Evolutionary conservation across 2,888 invertebrate species (phyloP).

Genomic region (Macropis europaea): DNA sequence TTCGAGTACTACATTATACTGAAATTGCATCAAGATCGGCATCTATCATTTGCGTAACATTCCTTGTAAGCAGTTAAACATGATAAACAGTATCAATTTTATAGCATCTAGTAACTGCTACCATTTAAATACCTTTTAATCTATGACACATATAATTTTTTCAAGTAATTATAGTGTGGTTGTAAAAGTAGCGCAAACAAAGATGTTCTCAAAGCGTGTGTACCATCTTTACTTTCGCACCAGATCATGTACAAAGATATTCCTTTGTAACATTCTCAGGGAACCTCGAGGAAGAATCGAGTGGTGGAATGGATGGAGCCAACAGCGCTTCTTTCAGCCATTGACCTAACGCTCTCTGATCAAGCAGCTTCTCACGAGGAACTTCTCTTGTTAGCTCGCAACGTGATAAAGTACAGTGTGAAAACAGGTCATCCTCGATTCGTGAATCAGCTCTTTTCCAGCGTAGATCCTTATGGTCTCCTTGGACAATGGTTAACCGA

Average conservation of each 20-base stretch:
- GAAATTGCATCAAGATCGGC: too few species aligned
- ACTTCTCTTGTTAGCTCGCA: conserved; percentile 84
- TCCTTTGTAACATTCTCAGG: conserved; percentile 69
- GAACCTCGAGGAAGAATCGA: conserved; percentile 85
- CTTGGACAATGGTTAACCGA: conserved; percentile 93
- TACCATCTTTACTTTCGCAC: too few species aligned
- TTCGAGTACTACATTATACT: too few species aligned
- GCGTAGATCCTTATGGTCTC: conserved; percentile 91
- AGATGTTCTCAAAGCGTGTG: too few species aligned
- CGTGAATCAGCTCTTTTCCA: conserved; percentile 93
- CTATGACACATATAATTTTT: too few species aligned
- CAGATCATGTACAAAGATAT: not conserved
- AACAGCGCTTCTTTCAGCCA: conserved; percentile 84
- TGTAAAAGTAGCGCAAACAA: too few species aligned
- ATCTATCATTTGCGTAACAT: too few species aligned
- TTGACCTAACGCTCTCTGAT: conserved; percentile 85
- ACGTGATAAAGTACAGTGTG: conserved; percentile 91
- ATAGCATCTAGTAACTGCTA: too few species aligned
- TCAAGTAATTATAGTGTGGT: too few species aligned
- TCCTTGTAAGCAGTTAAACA: too few species aligned
- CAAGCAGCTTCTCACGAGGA: conserved; percentile 85
- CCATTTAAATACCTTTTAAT: too few species aligned
- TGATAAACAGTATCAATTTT: too few species aligned
- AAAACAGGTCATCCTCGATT: conserved; percentile 95
- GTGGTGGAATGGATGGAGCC: conserved; percentile 93